phyloP scores from a whole-genome alignment of 1,140 invertebrate genomes.

The Tachypleus tridentatus region DNA sequence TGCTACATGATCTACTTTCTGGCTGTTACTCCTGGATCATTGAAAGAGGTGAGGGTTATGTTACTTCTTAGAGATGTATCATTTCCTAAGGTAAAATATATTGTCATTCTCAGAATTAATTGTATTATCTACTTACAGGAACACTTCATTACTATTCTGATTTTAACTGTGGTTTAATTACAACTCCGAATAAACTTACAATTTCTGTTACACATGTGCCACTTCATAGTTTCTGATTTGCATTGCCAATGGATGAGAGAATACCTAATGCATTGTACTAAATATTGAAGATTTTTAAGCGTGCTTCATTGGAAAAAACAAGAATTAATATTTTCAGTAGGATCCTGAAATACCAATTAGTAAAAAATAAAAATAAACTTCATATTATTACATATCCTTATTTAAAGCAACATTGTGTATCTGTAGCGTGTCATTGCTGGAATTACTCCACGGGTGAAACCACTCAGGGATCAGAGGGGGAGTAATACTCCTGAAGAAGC shows the following conservation, averaged over 20 bases:
- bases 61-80: not conserved
- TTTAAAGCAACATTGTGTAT: not conserved
- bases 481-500: not conserved
- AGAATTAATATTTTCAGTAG: not conserved
- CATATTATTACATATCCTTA: not conserved
- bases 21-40: conserved; percentile 35
- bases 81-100: not conserved
- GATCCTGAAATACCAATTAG: not conserved
- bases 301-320: not conserved
- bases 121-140: not conserved
- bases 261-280: not conserved
- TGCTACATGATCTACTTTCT: conserved; percentile 48
- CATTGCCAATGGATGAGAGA: not conserved
- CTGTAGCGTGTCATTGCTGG: not conserved
- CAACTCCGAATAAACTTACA: not conserved
- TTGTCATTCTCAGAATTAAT: not conserved
- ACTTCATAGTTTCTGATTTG: not conserved
- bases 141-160: not conserved
- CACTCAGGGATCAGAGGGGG: not conserved
- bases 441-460: not conserved
- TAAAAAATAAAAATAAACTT: not conserved
- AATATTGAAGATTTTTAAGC: not conserved
- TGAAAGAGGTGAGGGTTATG: conserved; percentile 38
- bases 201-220: not conserved
- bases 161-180: not conserved